Evolutionary conservation across 2,888 invertebrate species (phyloP).

Genomic region (Mesorhabditis sp.): DNA sequence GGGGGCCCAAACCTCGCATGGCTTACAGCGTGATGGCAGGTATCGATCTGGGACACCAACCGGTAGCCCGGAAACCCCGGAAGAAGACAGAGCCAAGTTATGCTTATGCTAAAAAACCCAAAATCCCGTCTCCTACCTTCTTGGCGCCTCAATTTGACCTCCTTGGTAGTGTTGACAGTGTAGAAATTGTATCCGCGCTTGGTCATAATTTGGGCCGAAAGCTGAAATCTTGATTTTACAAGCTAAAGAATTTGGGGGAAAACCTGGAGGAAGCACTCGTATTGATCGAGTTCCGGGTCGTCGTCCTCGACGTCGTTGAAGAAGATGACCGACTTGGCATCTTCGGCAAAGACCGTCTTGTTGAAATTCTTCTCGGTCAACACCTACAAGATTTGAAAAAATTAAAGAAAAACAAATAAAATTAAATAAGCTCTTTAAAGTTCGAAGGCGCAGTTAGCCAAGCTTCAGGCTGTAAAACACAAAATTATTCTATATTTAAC

Average conservation of each 20-base stretch:
- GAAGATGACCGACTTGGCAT: slow-evolving; percentile 57
- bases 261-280: slow-evolving; percentile 58
- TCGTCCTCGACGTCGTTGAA: slow-evolving; percentile 58
- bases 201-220: slow-evolving; percentile 58
- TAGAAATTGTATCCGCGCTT: slow-evolving; percentile 58
- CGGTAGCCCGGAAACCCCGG: too few species aligned
- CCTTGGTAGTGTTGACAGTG: slow-evolving; percentile 58
- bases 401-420: neutral
- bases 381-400: slow-evolving; percentile 23
- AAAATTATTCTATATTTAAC: too few species aligned
- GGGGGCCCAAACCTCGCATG: too few species aligned
- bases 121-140: slow-evolving; percentile 37
- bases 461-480: too few species aligned
- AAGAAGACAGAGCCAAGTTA: too few species aligned
- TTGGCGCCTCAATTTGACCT: slow-evolving; percentile 51
- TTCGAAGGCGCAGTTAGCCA: too few species aligned
- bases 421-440: neutral
- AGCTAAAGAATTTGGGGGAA: slow-evolving; percentile 5
- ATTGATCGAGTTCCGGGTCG: slow-evolving; percentile 57
- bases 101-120: too few species aligned
- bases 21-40: too few species aligned
- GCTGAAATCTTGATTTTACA: slow-evolving; percentile 27
- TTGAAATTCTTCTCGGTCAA: slow-evolving; percentile 58
- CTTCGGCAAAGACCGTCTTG: slow-evolving; percentile 57
- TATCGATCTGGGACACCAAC: too few species aligned